Percentiles rank a stretch among this genome's conserved stretches.
Conservation (phyloP, 1,140 invertebrate genomes). For the Pentalonia nigronervosa region DNA sequence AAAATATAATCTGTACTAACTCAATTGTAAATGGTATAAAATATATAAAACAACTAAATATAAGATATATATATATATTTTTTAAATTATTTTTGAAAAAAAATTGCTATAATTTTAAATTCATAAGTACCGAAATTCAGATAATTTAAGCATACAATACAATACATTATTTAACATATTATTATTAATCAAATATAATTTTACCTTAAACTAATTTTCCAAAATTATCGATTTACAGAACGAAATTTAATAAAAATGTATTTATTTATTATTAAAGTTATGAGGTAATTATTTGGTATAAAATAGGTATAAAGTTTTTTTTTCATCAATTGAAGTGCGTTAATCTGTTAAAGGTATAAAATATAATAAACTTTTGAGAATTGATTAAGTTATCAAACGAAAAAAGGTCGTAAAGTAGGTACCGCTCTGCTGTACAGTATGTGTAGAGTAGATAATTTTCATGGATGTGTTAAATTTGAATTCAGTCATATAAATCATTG, state of each 20-base stretch:
- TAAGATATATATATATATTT: neutral
- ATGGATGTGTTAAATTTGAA: no score
- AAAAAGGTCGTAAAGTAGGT: no score
- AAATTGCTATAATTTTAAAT: neutral
- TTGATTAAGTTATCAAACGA: neutral
- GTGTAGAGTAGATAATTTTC: no score
- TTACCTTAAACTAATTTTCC: neutral
- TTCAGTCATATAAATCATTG: no score
- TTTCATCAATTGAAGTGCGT: neutral
- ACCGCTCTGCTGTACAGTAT: no score
- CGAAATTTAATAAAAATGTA: neutral
- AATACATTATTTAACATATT: neutral
- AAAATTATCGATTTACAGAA: neutral
- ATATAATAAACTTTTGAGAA: neutral
- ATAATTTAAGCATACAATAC: neutral
- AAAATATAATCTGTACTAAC: neutral
- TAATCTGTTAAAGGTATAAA: neutral
- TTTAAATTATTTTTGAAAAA: neutral
- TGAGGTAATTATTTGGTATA: neutral
- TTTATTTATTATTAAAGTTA: neutral
- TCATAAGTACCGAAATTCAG: neutral
- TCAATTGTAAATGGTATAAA: no score
- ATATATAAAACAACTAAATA: neutral
- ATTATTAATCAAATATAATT: neutral
- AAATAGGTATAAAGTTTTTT: neutral